phyloP scores from a whole-genome alignment of 2,113 vertebrate species.

The Tympanuchus pallidicinctus region DNA sequence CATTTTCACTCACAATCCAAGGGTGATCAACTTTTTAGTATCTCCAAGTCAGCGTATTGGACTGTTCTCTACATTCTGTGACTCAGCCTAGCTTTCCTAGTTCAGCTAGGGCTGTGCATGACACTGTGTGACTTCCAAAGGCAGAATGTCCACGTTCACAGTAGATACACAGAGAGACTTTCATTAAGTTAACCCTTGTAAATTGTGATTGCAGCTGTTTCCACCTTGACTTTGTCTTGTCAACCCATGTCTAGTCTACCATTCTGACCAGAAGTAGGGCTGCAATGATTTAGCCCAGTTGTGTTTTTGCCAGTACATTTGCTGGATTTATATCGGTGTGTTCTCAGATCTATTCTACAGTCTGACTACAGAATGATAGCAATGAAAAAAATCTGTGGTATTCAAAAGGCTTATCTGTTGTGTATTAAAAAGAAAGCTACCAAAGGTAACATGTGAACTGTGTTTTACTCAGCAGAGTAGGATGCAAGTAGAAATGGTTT shows the following conservation, averaged over 20 bases:
- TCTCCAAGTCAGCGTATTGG: not conserved
- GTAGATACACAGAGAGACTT: not conserved
- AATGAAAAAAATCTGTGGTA: conserved; percentile 65
- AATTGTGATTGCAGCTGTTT: not conserved
- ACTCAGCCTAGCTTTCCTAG: not conserved
- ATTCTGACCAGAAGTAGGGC: not conserved
- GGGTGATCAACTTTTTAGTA: not conserved
- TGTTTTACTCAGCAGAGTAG: not conserved
- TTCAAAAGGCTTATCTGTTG: conserved; percentile 52
- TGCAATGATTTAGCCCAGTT: not conserved
- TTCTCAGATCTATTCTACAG: conserved; percentile 8
- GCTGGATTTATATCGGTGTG: not conserved
- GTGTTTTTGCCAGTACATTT: not conserved
- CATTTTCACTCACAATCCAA: not conserved
- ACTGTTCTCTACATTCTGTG: not conserved
- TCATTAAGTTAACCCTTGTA: not conserved
- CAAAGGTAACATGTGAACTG: conserved; percentile 14
- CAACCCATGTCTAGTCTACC: not conserved
- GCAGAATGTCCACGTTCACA: not conserved
- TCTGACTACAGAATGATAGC: conserved; percentile 52
- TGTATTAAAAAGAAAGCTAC: conserved; percentile 39
- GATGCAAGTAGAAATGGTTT: not conserved
- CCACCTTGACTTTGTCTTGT: not conserved
- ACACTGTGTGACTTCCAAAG: not conserved
- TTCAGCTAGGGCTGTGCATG: not conserved